Evolutionary conservation across 2,888 invertebrate species (phyloP).

Genomic region (Hoplodrina ambigua): DNA sequence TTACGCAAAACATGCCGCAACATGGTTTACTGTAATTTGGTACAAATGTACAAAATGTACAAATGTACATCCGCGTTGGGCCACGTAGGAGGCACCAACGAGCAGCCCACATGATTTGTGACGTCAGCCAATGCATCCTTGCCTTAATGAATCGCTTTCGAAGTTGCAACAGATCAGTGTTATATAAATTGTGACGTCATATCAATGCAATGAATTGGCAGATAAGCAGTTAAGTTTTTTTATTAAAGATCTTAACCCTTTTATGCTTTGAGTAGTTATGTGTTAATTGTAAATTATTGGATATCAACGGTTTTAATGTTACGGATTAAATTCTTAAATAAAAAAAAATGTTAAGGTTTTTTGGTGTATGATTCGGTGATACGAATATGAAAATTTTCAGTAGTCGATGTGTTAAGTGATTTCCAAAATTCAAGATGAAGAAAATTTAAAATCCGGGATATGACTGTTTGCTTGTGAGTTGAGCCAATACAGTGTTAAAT

Average conservation of each 20-base stretch:
- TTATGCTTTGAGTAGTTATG: background rate
- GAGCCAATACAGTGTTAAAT: background rate
- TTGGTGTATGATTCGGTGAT: background rate
- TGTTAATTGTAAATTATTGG: slow-evolving; percentile 9
- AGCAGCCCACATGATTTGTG: slow-evolving; percentile 19
- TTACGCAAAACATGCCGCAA: slow-evolving; percentile 47
- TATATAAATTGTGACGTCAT: slow-evolving; percentile 39
- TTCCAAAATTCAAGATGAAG: background rate
- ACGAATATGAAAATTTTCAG: too few relatives aligned
- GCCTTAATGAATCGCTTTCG: slow-evolving; percentile 39
- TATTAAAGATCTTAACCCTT: background rate
- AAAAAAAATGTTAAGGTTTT: background rate
- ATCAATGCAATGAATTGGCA: background rate
- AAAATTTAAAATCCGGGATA: slow-evolving; percentile 8
- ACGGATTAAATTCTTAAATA: background rate
- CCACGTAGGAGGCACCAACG: slow-evolving; percentile 27
- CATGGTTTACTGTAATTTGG: slow-evolving; percentile 20
- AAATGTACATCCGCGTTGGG: slow-evolving; percentile 41
- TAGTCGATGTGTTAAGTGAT: background rate
- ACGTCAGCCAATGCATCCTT: slow-evolving; percentile 49
- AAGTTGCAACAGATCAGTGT: slow-evolving; percentile 41
- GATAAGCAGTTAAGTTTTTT: slow-evolving; percentile 20
- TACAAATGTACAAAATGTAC: slow-evolving; percentile 31
- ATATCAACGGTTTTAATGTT: background rate
- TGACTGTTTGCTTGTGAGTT: background rate